Conservation (phyloP, 2,888 invertebrate genomes). For the Dasypolia templi region DNA sequence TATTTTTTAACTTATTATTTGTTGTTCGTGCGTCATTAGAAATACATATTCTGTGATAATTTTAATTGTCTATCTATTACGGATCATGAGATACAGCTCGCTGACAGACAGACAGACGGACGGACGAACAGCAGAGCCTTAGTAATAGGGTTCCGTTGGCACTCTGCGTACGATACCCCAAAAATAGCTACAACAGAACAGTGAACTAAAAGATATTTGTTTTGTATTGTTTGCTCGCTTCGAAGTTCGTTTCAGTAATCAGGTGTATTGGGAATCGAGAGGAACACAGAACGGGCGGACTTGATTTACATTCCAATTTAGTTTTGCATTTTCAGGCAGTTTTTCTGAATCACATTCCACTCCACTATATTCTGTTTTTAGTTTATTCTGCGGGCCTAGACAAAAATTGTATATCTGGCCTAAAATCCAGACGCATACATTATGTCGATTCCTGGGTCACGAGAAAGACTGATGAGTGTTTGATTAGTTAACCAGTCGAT, state of each 20-base stretch:
- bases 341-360: slow-evolving; percentile 75
- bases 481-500: slow-evolving; percentile 54
- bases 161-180: too few relatives aligned
- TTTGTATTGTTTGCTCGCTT: slow-evolving; percentile 71
- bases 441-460: slow-evolving; percentile 31
- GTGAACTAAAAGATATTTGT: too few relatives aligned
- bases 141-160: too few relatives aligned
- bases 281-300: slow-evolving; percentile 82
- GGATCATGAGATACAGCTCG: too few relatives aligned
- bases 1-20: too few relatives aligned
- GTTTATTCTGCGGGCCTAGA: slow-evolving; percentile 56
- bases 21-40: too few relatives aligned
- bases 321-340: slow-evolving; percentile 81
- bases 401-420: neutral
- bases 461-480: slow-evolving; percentile 54
- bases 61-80: too few relatives aligned
- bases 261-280: slow-evolving; percentile 81
- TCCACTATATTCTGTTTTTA: slow-evolving; percentile 66
- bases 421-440: slow-evolving; percentile 55
- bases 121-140: too few relatives aligned
- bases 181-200: too few relatives aligned
- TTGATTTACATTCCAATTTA: slow-evolving; percentile 87
- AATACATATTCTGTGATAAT: too few relatives aligned
- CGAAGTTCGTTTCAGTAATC: slow-evolving; percentile 80
- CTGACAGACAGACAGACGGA: too few relatives aligned